Percentiles rank a stretch among this genome's conserved stretches.
These are phyloP conservation scores for Melinaea marsaeus DNA, from an alignment of 2,888 invertebrate species.

Conservation along the genomic window DNA sequence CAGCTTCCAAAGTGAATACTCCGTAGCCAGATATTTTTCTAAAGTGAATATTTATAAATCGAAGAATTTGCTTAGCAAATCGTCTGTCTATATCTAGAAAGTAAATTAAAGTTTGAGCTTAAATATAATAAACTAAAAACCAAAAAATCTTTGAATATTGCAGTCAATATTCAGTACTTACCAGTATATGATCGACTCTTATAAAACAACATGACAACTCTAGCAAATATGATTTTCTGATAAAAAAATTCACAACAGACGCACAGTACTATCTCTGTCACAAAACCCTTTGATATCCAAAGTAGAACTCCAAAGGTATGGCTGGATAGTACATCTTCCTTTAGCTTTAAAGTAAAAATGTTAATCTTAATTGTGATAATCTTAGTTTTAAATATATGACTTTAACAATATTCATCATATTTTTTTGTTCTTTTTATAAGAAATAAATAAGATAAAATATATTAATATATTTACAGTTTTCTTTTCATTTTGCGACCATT, in stretches of 20 bases:
- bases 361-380: background rate
- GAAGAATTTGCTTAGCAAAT: conserved; percentile 28
- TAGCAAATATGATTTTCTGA: conserved; percentile 7
- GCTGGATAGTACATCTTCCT: conserved; percentile 11
- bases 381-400: background rate
- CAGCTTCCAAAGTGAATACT: conserved; percentile 31
- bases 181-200: conserved; percentile 13
- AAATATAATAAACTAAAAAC: background rate
- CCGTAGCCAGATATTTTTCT: conserved; percentile 28
- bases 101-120: background rate
- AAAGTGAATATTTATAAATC: conserved; percentile 17
- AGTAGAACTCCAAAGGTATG: conserved; percentile 27
- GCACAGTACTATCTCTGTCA: conserved; percentile 25
- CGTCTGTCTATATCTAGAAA: conserved; percentile 27
- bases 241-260: conserved; percentile 27
- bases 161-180: conserved; percentile 8
- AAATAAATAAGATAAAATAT: background rate
- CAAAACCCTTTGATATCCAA: conserved; percentile 26
- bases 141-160: background rate
- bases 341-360: conserved; percentile 10
- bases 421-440: background rate
- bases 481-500: conserved; percentile 16
- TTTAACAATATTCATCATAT: background rate
- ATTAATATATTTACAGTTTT: background rate
- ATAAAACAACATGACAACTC: conserved; percentile 14